A percentile compares a stretch with the other conserved stretches of the same genome.
Conservation (phyloP, 1,140 invertebrate species). For the Bradysia coprophila region DNA sequence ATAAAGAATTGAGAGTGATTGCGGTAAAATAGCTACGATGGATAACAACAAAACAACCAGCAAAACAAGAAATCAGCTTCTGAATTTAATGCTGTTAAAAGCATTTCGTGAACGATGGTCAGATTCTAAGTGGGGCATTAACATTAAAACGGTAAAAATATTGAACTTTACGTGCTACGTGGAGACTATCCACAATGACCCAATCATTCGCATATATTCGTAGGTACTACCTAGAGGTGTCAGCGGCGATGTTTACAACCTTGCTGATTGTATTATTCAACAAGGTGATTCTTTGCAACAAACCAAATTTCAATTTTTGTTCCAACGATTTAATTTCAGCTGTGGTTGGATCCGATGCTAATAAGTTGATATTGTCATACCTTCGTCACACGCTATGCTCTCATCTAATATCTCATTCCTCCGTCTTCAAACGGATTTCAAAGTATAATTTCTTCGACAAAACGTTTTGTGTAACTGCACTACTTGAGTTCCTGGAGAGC, state of each 20-base stretch:
- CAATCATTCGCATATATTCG: not conserved
- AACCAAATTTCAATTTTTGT: no score
- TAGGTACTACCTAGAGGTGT: slow-evolving; percentile 64
- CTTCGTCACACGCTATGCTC: slow-evolving; percentile 80
- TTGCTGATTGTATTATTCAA: slow-evolving; percentile 82
- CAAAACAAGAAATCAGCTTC: slow-evolving; percentile 61
- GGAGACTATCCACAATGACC: not conserved
- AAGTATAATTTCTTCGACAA: slow-evolving; percentile 80
- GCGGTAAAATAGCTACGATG: slow-evolving; percentile 22
- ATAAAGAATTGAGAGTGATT: no score
- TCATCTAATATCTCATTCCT: slow-evolving; percentile 76
- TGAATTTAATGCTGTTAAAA: slow-evolving; percentile 68
- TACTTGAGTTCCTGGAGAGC: slow-evolving; percentile 69
- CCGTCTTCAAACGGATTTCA: slow-evolving; percentile 69
- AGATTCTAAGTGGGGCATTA: slow-evolving; percentile 88
- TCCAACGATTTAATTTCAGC: no score
- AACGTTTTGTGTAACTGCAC: slow-evolving; percentile 68
- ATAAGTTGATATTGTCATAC: slow-evolving; percentile 72
- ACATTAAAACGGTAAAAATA: slow-evolving; percentile 62
- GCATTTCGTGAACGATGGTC: slow-evolving; percentile 91
- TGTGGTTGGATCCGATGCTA: slow-evolving; percentile 77
- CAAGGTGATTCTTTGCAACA: no score
- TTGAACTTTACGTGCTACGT: not conserved
- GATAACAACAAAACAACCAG: slow-evolving; percentile 55
- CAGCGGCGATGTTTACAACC: slow-evolving; percentile 77